Percentiles rank a stretch among this genome's conserved stretches.
These are phyloP conservation scores for Tragelaphus scriptus DNA, from an alignment of 2,113 vertebrate species.

Conservation along the genomic window DNA sequence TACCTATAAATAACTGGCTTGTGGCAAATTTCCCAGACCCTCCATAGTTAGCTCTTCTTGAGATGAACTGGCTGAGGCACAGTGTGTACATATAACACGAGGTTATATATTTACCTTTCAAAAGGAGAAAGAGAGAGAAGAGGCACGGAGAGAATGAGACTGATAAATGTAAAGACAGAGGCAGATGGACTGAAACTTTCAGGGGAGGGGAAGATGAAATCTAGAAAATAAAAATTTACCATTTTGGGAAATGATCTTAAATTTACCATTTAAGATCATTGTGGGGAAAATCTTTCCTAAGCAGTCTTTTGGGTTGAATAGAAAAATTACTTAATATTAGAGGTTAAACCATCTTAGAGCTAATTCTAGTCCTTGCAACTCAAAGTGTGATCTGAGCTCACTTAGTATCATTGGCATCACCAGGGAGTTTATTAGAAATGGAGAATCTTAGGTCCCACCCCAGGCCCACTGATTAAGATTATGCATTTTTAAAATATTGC, in stretches of 20 bases:
- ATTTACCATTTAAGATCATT: background rate
- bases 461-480: background rate
- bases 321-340: background rate
- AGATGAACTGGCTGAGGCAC: constrained; percentile 24
- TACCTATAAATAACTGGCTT: constrained; percentile 61
- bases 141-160: background rate
- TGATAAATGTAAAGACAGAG: background rate
- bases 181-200: background rate
- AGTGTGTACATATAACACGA: background rate
- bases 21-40: constrained; percentile 55
- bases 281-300: background rate
- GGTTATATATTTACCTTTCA: constrained; percentile 17
- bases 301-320: background rate
- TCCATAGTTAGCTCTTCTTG: constrained; percentile 26
- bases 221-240: background rate
- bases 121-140: background rate
- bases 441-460: background rate
- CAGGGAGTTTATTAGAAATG: background rate
- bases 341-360: background rate
- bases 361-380: background rate
- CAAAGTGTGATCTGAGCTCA: background rate
- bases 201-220: background rate
- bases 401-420: background rate
- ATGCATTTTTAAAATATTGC: background rate
- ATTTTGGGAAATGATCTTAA: background rate